Conservation (phyloP, 2,797 vertebrate species). For the Sorex maritimensis region DNA sequence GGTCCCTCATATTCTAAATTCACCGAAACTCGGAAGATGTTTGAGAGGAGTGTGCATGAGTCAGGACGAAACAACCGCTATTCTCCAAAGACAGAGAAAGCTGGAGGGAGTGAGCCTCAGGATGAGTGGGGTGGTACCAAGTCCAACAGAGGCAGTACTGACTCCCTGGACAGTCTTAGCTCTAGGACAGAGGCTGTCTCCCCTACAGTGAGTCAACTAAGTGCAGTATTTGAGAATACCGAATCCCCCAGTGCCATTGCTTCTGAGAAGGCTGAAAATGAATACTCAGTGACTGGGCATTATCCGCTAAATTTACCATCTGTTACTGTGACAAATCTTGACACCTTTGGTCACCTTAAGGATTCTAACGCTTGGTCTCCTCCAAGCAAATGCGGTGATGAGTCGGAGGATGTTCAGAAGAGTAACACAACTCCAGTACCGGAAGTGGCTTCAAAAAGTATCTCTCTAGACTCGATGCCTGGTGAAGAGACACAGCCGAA, state of each 20-base stretch:
- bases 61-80: conserved; percentile 94
- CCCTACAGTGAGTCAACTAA: conserved; percentile 98
- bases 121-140: conserved; percentile 96
- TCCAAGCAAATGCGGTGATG: conserved; percentile 81
- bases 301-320: conserved; percentile 90
- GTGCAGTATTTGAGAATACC: conserved; percentile 96
- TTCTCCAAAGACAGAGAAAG: conserved; percentile 95
- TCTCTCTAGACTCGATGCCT: conserved; percentile 71
- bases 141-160: conserved; percentile 97
- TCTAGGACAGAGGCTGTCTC: conserved; percentile 97
- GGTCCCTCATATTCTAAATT: conserved; percentile 94
- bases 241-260: conserved; percentile 89
- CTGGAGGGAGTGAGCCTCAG: conserved; percentile 93
- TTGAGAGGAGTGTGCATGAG: conserved; percentile 94
- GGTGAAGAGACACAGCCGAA: conserved; percentile 85
- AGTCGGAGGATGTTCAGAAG: conserved; percentile 85
- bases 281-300: conserved; percentile 93
- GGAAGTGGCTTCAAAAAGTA: conserved; percentile 85
- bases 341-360: conserved; percentile 90
- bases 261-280: conserved; percentile 90
- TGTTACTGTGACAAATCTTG: conserved; percentile 89
- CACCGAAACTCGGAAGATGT: conserved; percentile 97
- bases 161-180: conserved; percentile 98
- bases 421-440: not conserved
- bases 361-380: conserved; percentile 89